Conservation (phyloP, 2,797 vertebrate species). For the Phoxinus dragarum region DNA sequence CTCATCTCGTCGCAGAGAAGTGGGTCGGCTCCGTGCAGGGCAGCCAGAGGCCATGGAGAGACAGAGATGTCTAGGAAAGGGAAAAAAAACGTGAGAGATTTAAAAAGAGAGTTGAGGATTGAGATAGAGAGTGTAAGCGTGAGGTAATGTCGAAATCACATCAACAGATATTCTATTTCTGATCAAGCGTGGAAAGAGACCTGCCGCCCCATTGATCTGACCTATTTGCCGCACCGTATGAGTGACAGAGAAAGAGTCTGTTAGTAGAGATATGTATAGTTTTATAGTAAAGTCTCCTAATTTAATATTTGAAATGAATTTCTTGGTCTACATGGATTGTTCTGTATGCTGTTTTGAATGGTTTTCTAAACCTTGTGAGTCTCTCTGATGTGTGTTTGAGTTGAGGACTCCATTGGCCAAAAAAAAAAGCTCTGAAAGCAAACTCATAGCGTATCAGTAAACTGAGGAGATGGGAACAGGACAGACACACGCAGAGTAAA, state of each 20-base stretch:
- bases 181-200: slow-evolving; percentile 46
- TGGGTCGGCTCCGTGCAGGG: slow-evolving; percentile 36
- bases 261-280: neutral
- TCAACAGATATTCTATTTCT: slow-evolving; percentile 44
- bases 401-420: neutral
- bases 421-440: slow-evolving; percentile 6
- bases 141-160: slow-evolving; percentile 46
- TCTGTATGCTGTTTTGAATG: neutral
- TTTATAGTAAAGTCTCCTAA: slow-evolving; percentile 11
- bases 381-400: slow-evolving; percentile 11
- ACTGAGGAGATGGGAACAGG: neutral
- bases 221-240: slow-evolving; percentile 49
- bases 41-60: slow-evolving; percentile 44
- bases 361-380: neutral
- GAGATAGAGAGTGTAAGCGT: slow-evolving; percentile 41
- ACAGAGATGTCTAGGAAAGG: slow-evolving; percentile 26
- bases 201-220: slow-evolving; percentile 45
- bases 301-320: slow-evolving; percentile 12
- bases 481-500: neutral
- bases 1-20: slow-evolving; percentile 30
- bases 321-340: neutral
- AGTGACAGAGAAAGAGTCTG: slow-evolving; percentile 1
- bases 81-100: slow-evolving; percentile 36
- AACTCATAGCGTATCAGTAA: neutral
- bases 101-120: slow-evolving; percentile 38